These are phyloP conservation scores for Erythrocercus mccallii DNA, from an alignment of 2,113 vertebrate genomes.

Conservation along the genomic window DNA sequence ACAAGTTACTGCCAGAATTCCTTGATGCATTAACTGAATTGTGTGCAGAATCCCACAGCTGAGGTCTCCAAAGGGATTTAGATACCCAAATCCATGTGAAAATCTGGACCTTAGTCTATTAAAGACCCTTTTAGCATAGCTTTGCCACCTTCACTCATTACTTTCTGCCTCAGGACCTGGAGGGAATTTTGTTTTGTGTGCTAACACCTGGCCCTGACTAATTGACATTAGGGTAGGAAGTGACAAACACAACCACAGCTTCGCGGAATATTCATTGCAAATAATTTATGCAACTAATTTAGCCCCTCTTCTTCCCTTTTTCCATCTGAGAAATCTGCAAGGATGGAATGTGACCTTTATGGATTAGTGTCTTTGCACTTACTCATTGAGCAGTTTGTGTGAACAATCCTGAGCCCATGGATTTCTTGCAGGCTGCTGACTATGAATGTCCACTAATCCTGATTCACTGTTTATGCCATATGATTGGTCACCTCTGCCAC, in stretches of 20 bases:
- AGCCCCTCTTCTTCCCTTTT: neutral
- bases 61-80: neutral
- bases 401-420: slow-evolving; percentile 9
- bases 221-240: slow-evolving; percentile 36
- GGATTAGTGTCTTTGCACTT: neutral
- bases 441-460: slow-evolving; percentile 30
- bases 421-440: slow-evolving; percentile 30
- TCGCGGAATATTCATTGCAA: slow-evolving; percentile 14
- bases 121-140: slow-evolving; percentile 18
- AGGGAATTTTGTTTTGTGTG: neutral
- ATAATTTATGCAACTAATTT: slow-evolving; percentile 43
- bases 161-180: neutral
- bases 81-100: neutral
- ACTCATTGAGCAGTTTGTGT: slow-evolving; percentile 5
- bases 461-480: slow-evolving; percentile 1
- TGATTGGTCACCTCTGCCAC: slow-evolving; percentile 28
- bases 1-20: neutral
- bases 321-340: neutral
- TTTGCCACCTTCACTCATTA: slow-evolving; percentile 7
- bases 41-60: neutral
- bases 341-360: slow-evolving; percentile 26
- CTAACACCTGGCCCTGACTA: slow-evolving; percentile 45
- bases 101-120: neutral
- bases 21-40: neutral
- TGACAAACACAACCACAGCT: slow-evolving; percentile 3